These are phyloP conservation scores for Pseudorhombus dupliciocellatus DNA, from an alignment of 2,113 vertebrate genomes.

Conservation along the genomic window DNA sequence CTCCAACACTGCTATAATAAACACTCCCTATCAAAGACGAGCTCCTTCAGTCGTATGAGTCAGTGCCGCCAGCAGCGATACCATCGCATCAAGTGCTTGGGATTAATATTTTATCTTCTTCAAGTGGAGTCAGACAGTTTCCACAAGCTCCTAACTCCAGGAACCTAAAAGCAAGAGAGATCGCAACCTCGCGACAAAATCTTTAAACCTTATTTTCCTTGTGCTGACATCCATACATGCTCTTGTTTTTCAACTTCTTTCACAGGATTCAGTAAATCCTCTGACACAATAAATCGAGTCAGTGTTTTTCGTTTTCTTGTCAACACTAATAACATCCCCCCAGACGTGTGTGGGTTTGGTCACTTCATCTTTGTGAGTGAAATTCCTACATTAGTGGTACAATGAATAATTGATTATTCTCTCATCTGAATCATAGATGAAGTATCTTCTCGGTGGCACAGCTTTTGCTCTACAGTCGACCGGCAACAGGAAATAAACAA, in stretches of 20 bases:
- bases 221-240: neutral
- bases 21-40: neutral
- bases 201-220: neutral
- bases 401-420: constrained; percentile 23
- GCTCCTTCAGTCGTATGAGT: neutral
- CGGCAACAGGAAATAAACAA: constrained; percentile 17
- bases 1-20: neutral
- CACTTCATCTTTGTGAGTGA: too few species aligned
- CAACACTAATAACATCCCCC: too few species aligned
- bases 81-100: constrained; percentile 3
- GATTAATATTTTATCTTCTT: constrained; percentile 19
- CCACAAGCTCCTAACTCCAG: neutral
- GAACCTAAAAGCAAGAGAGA: constrained; percentile 5
- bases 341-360: too few species aligned
- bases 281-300: neutral
- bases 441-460: constrained; percentile 3
- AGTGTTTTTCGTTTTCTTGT: too few species aligned
- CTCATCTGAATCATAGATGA: constrained; percentile 33
- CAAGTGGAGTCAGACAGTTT: neutral
- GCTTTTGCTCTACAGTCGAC: neutral
- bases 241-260: neutral
- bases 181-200: neutral
- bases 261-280: too few species aligned
- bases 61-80: neutral
- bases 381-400: too few species aligned